phyloP scores from a whole-genome alignment of 1,140 invertebrate species.

The Acyrthosiphon pisum region DNA sequence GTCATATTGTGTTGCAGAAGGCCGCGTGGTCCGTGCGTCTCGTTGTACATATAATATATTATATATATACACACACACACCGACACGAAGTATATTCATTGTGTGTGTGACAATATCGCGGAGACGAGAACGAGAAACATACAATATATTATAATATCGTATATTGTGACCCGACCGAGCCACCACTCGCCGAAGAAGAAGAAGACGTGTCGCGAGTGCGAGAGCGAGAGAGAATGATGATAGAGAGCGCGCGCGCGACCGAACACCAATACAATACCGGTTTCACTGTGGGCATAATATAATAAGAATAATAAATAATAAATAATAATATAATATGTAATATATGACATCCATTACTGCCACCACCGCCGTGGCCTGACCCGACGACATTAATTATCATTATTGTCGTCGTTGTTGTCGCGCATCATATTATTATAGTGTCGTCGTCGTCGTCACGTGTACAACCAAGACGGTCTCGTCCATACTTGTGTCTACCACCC shows the following conservation, averaged over 20 bases:
- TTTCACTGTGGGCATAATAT: not conserved
- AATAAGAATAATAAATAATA: too few relatives aligned
- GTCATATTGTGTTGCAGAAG: slow-evolving; percentile 29
- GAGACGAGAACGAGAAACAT: slow-evolving; percentile 12
- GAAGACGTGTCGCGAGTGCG: not conserved
- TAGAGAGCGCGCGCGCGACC: too few relatives aligned
- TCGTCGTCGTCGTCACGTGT: not conserved
- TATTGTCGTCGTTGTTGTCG: too few relatives aligned
- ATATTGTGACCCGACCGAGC: not conserved
- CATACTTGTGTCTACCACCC: not conserved
- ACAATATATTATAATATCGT: not conserved
- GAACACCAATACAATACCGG: slow-evolving; percentile 15
- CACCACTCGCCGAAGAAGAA: not conserved
- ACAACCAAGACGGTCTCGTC: not conserved
- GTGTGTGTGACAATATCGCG: slow-evolving; percentile 4
- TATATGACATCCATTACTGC: not conserved
- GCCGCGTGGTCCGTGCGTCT: not conserved
- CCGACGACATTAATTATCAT: slow-evolving; percentile 9
- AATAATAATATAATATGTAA: not conserved
- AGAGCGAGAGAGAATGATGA: not conserved
- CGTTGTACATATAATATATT: not conserved
- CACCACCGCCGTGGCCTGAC: not conserved
- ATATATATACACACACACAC: not conserved
- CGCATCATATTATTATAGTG: too few relatives aligned
- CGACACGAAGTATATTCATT: not conserved